These are phyloP conservation scores for Syngnathus acus DNA, from an alignment of 2,797 vertebrate species.

Conservation along the genomic window DNA sequence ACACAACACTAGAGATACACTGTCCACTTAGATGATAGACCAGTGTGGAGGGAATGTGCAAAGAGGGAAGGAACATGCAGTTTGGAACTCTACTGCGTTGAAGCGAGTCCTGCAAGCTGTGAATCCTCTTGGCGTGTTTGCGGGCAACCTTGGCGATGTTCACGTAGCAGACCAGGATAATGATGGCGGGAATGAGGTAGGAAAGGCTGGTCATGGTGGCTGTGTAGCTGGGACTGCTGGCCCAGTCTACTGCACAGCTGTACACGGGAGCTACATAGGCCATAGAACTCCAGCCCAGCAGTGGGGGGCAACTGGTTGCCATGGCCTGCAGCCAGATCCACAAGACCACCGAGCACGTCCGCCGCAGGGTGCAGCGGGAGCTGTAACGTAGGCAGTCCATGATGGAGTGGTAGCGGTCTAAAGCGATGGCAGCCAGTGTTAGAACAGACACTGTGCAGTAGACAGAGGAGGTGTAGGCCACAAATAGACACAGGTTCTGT, in stretches of 20 bases:
- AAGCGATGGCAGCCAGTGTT: conserved; percentile 74
- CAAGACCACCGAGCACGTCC: conserved; percentile 62
- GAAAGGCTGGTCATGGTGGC: conserved; percentile 61
- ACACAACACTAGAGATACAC: conserved; percentile 35
- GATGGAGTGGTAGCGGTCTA: conserved; percentile 79
- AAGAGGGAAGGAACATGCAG: conserved; percentile 18
- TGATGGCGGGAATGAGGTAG: conserved; percentile 66
- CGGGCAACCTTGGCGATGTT: conserved; percentile 74
- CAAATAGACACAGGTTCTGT: conserved; percentile 73
- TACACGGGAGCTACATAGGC: conserved; percentile 67
- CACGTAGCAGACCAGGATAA: conserved; percentile 77
- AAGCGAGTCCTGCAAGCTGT: conserved; percentile 69
- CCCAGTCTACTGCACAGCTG: conserved; percentile 72
- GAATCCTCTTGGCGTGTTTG: conserved; percentile 71
- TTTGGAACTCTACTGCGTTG: conserved; percentile 49
- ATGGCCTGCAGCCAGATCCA: conserved; percentile 81
- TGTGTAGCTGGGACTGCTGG: conserved; percentile 70
- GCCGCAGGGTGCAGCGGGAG: conserved; percentile 70
- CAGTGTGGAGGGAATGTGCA: conserved; percentile 51
- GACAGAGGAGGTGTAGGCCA: conserved; percentile 78
- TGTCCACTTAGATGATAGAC: conserved; percentile 67
- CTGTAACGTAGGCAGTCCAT: conserved; percentile 74
- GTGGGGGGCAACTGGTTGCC: conserved; percentile 70
- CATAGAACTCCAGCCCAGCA: conserved; percentile 74
- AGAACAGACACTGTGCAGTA: conserved; percentile 77